Percentiles rank a stretch among this genome's conserved stretches.
Evolutionary conservation across 2,888 invertebrate genomes (phyloP).

Genomic region (Folsomia manolachei): DNA sequence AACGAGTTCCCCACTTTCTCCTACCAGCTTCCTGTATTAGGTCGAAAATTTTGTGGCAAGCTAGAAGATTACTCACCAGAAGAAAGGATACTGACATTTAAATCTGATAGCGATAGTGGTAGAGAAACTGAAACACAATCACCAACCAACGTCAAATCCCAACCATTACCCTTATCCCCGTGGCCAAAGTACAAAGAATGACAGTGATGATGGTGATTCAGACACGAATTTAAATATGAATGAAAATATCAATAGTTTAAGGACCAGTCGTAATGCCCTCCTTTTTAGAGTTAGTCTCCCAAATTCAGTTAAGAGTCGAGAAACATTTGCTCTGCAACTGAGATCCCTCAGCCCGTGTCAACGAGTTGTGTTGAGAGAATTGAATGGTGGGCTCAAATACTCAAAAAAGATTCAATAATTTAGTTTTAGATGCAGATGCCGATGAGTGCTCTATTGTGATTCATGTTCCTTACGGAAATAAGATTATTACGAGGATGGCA

Average conservation of each 20-base stretch:
- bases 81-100: constrained; percentile 45
- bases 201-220: not conserved
- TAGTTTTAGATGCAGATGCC: constrained; percentile 32
- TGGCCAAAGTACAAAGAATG: constrained; percentile 1
- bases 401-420: too few species aligned
- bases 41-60: constrained; percentile 48
- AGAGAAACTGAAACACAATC: not conserved
- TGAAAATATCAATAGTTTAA: not conserved
- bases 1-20: not conserved
- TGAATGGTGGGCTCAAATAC: constrained; percentile 45
- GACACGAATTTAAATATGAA: constrained; percentile 20
- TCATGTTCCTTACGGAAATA: constrained; percentile 50
- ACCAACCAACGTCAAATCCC: not conserved
- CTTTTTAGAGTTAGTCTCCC: constrained; percentile 36
- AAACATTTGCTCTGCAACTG: constrained; percentile 43
- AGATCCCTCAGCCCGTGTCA: constrained; percentile 46
- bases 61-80: constrained; percentile 46
- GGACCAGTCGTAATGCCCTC: not conserved
- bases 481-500: constrained; percentile 43
- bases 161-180: not conserved
- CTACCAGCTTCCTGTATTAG: constrained; percentile 17
- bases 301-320: constrained; percentile 38
- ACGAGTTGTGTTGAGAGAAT: constrained; percentile 40
- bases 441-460: constrained; percentile 49
- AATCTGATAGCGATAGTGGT: not conserved